Percentiles rank a stretch among this genome's conserved stretches.
phyloP scores from a whole-genome alignment of 2,797 vertebrate genomes.

The Tachyglossus aculeatus region DNA sequence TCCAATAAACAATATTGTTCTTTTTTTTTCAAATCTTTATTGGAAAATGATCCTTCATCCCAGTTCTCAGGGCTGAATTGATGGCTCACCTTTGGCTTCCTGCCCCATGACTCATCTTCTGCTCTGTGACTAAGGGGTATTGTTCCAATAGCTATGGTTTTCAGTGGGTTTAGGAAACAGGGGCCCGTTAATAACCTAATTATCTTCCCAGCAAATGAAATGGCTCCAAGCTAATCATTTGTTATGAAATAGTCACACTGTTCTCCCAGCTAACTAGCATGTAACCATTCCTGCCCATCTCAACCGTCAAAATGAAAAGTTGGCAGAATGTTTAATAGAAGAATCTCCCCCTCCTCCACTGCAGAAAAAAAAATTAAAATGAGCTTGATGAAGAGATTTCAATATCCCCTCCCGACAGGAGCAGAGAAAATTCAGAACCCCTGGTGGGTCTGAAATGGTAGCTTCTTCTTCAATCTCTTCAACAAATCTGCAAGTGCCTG shows the following conservation, averaged over 20 bases:
- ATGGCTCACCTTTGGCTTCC: background rate
- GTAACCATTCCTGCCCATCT: background rate
- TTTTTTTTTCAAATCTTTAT: too few relatives aligned
- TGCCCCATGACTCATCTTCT: background rate
- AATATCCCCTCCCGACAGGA: background rate
- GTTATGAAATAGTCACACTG: background rate
- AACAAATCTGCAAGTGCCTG: background rate
- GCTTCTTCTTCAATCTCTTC: background rate
- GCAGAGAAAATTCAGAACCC: background rate
- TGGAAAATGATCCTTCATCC: too few relatives aligned
- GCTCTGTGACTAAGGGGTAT: background rate
- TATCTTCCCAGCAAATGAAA: slow-evolving; percentile 29
- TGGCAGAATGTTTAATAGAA: background rate
- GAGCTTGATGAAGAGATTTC: background rate
- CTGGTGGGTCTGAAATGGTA: background rate
- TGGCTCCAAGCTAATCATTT: background rate
- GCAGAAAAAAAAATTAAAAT: background rate
- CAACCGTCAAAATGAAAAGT: background rate
- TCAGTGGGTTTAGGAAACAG: background rate
- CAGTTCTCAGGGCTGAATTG: too few relatives aligned
- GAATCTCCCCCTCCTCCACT: background rate
- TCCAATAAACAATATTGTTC: slow-evolving; percentile 49
- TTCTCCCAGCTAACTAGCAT: background rate
- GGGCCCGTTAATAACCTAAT: slow-evolving; percentile 5
- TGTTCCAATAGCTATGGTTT: background rate